Evolutionary conservation across 1,140 invertebrate species (phyloP), one percentile per base, ranked within the genome.

Genomic region (Drosophila insularis): DNA sequence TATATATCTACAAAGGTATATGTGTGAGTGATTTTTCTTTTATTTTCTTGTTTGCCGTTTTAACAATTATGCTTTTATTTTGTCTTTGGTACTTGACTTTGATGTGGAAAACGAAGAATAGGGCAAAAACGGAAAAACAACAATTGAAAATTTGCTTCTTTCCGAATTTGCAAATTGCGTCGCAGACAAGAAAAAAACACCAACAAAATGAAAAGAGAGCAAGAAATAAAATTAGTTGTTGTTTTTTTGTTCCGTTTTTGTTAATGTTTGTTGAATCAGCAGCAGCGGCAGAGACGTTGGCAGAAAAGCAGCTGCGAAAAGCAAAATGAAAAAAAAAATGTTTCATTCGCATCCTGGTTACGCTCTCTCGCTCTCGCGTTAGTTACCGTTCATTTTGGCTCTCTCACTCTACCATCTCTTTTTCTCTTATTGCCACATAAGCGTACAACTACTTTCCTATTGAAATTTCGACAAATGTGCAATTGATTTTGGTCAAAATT

Each of bases 51-150:
- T 66, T 76, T 81, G 70, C 66, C 63, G 65, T 69, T 74, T 71
- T 69, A 76, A 56, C 73, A 76, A 32, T 72, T 43, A 69, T 75
- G 32, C 62, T 31, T 46, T 32, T 81, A 68, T 80, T 17, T 68
- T 64, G 76, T 74, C 82, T 87, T 87, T 87, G 84, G 84, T 73
- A 89, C 82, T 87, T 87, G 82, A 87, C 82, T 87, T 87, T 89
- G 82, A 87, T 84, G 71, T 72, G 75, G 66, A 63, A 40, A 19
- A 37, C 56, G 59, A 46, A 71, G 35, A 54, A 50, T 63, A 21
- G 63, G 68, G 37, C 61, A 60, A 72, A 71, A 79, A 58, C 43
- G 58, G 53, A 63, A 75, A 53, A 43, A 39, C 70, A 77, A 71
- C 73, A 64, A 77, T 63, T 65, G 62, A 78, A 50, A 68, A 71